Conservation (phyloP, 2,888 invertebrate species). For the Rutpela maculata region DNA sequence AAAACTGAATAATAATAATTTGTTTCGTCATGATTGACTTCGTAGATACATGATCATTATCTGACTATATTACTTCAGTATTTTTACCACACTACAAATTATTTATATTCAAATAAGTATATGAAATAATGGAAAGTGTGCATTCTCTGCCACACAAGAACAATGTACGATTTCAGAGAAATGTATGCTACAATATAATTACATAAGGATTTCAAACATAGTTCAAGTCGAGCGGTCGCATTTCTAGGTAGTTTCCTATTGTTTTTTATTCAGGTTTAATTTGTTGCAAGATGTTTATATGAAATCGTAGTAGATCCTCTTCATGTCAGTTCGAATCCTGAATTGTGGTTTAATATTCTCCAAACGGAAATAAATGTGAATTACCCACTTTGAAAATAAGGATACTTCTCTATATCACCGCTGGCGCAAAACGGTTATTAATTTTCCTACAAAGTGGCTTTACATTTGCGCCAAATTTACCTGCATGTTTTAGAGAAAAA, state of each 20-base stretch:
- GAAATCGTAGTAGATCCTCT: conserved; percentile 5
- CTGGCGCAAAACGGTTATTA: neutral
- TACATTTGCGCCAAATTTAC: neutral
- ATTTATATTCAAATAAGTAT: neutral
- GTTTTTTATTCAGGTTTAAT: neutral
- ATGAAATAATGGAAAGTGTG: neutral
- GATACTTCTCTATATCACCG: neutral
- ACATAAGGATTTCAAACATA: neutral
- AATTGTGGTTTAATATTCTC: conserved; percentile 23
- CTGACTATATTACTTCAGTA: neutral
- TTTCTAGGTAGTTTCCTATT: neutral
- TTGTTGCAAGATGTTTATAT: neutral
- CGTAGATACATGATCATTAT: neutral
- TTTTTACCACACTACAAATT: neutral
- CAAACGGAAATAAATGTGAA: neutral
- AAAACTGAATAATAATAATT: neutral
- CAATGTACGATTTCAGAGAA: neutral
- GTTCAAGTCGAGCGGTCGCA: neutral
- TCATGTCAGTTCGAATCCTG: conserved; percentile 14
- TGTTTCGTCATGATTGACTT: neutral
- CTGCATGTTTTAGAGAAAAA: too few relatives aligned
- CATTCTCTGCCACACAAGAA: neutral
- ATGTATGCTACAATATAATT: neutral
- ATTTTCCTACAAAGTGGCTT: neutral
- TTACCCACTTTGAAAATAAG: neutral